Base-by-base conservation (phyloP, 2,113 vertebrate species). In the Tichodroma muraria region DNA sequence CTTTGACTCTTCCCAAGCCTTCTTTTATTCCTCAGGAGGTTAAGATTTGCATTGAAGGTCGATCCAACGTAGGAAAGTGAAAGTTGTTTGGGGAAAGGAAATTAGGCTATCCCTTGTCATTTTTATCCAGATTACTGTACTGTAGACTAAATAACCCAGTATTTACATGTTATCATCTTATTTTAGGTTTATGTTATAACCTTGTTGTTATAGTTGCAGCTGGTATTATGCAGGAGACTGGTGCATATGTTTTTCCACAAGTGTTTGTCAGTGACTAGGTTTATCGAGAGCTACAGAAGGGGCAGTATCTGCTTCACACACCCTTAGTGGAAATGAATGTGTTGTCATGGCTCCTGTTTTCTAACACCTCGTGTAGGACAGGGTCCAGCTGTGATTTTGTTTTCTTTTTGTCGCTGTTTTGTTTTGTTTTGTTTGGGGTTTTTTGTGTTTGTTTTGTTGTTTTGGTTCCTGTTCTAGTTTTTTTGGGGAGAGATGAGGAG, bases 31-130 rank as follows among this genome's bases (percentile, higher is more conserved):
- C 99, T 98, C 98, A 99, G 95, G 98, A 99, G 98, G 98, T 99
- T 97, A 99, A 99, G 98, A 98, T 99, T 98, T 99, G 98, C 98
- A 99, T 99, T 73, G 99, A 99, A 98, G 99, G 99, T 97, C 98
- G 99, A 97, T 99, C 99, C 81, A 99, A 99, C 68, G 98, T 99
- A 97, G 99, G 99, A 98, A 99, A 99, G 98, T 99, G 98, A 99
- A 97, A 94, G 97, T 95, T 87, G 88, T 72, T 97, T 80, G 93
- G 97, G 97, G 92, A 96, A 96, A 93, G 88, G 96, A 97, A 97
- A 97, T 94, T 93, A 92, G 97, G 97, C 95, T 96, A 97, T 96
- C 97, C 97, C 95, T 96, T 96, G 93, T 96, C 97, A 80, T 97
- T 98, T 98, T 97, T 98, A 98, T 99, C 98, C 98, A 98, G 98